phyloP scores from a whole-genome alignment of 2,888 invertebrate species.

The Hymenopus coronatus region DNA sequence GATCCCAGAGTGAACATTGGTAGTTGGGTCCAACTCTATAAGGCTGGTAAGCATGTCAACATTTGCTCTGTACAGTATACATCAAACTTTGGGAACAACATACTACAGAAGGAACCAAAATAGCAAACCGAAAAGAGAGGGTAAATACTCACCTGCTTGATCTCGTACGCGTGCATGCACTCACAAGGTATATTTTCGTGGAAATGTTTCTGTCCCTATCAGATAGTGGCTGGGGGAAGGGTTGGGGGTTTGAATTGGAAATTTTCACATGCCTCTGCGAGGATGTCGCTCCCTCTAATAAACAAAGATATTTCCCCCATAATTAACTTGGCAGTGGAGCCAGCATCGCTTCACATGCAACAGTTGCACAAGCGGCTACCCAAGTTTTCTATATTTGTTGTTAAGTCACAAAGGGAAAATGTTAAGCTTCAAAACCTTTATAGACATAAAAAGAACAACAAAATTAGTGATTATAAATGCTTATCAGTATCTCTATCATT shows the following conservation, averaged over 20 bases:
- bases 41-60: neutral
- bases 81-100: neutral
- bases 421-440: too few species aligned
- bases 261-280: slow-evolving; percentile 1
- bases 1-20: too few species aligned
- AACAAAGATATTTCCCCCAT: slow-evolving; percentile 31
- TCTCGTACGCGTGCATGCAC: neutral
- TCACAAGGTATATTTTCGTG: neutral
- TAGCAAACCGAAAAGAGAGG: neutral
- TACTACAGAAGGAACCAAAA: neutral
- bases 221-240: neutral
- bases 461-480: too few species aligned
- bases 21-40: neutral
- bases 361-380: neutral
- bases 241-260: slow-evolving; percentile 12
- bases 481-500: too few species aligned
- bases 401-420: too few species aligned
- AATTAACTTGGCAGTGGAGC: slow-evolving; percentile 26
- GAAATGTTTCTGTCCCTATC: neutral
- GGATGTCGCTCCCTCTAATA: slow-evolving; percentile 20
- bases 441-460: too few species aligned
- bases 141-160: neutral
- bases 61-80: neutral
- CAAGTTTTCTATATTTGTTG: neutral
- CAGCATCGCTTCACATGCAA: neutral